Percentiles rank a stretch among this genome's conserved stretches.
phyloP scores from a whole-genome alignment of 2,888 invertebrate species.

The Heliconius sara region DNA sequence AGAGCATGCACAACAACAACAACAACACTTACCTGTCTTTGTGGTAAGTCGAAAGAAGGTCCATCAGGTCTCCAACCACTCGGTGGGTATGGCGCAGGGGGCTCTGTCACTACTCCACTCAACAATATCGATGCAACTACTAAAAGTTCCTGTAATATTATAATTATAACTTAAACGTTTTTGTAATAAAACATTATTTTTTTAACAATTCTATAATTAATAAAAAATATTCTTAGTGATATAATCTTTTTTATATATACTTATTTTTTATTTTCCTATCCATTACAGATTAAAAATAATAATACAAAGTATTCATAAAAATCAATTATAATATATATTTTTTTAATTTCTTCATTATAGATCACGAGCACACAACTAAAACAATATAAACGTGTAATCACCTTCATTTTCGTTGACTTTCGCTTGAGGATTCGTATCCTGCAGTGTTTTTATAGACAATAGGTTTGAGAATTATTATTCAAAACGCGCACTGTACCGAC shows the following conservation, averaged over 20 bases:
- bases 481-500: constrained; percentile 64
- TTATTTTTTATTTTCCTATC: neutral
- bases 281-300: neutral
- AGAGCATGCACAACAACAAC: neutral
- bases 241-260: neutral
- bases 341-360: constrained; percentile 11
- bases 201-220: neutral
- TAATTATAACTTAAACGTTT: neutral
- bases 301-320: neutral
- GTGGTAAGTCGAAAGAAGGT: constrained; percentile 71
- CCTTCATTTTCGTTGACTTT: constrained; percentile 81
- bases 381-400: constrained; percentile 71
- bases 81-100: constrained; percentile 71
- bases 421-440: constrained; percentile 59
- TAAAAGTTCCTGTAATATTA: constrained; percentile 59
- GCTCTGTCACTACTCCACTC: constrained; percentile 60
- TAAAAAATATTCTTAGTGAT: neutral
- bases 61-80: constrained; percentile 77
- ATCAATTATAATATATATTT: neutral
- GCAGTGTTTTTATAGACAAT: constrained; percentile 78
- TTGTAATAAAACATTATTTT: neutral
- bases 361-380: constrained; percentile 50
- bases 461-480: constrained; percentile 67
- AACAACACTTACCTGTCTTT: constrained; percentile 50
- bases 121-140: constrained; percentile 61